Evolutionary conservation across 2,113 vertebrate genomes (phyloP), one percentile per base, ranked within the genome.

Genomic region (Coptodon rendalli): DNA sequence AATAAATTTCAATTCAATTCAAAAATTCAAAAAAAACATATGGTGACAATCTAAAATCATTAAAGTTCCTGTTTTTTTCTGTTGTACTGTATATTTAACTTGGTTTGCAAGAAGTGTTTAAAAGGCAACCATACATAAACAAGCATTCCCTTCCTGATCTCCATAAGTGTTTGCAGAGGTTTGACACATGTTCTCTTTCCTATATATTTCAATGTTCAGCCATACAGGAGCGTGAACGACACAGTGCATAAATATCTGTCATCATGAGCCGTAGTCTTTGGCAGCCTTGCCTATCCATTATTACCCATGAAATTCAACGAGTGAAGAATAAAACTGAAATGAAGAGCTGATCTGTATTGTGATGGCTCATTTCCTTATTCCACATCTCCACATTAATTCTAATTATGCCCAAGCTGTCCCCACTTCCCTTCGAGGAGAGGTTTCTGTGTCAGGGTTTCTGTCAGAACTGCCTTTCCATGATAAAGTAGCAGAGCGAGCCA

Each of bases 291-390:
- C 90, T 82, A 92, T 94, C 91, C 90, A 93, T 95, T 95, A 95
- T 93, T 85, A 89, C 89, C 91, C 90, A 89, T 93, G 88, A 95
- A 95, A 96, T 95, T 89, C 90, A 91, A 91, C 90, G 85, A 92
- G 91, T 92, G 91, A 92, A 94, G 93, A 94, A 94, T 93, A 94
- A 94, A 93, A 95, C 94, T 94, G 90, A 95, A 95, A 94, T 93
- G 91, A 95, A 94, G 91, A 91, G 91, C 92, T 93, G 92, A 94
- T 95, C 92, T 91, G 90, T 90, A 91, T 94, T 94, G 94, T 90
- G 93, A 95, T 93, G 93, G 91, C 94, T 95, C 93, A 96, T 96
- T 96, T 96, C 93, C 95, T 91, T 92, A 94, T 93, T 94, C 87
- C 87, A 91, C 90, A 90, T 94, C 92, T 84, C 66, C 14, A 87